Evolutionary conservation across 2,113 vertebrate species (phyloP).

Genomic region (human (Homo sapiens)): GRCh38 chr7:99881001-99881500

Average conservation of each 20-base stretch:
- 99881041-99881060: neutral
- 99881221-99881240: neutral
- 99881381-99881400: neutral
- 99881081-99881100: neutral
- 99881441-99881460: neutral
- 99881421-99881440: neutral
- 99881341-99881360: neutral
- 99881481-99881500: neutral
- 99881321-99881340: neutral
- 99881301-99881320: neutral
- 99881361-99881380: neutral
- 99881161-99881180: neutral
- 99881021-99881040: neutral
- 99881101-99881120: neutral
- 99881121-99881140: neutral
- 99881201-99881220: neutral
- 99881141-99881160: neutral
- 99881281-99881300: neutral
- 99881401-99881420: neutral
- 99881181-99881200: neutral
- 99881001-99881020: neutral
- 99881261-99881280: neutral
- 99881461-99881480: neutral
- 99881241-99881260: neutral
- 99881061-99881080: neutral